Evolutionary conservation across 2,113 vertebrate species (phyloP).

Genomic region (Ardeotis arabs): DNA sequence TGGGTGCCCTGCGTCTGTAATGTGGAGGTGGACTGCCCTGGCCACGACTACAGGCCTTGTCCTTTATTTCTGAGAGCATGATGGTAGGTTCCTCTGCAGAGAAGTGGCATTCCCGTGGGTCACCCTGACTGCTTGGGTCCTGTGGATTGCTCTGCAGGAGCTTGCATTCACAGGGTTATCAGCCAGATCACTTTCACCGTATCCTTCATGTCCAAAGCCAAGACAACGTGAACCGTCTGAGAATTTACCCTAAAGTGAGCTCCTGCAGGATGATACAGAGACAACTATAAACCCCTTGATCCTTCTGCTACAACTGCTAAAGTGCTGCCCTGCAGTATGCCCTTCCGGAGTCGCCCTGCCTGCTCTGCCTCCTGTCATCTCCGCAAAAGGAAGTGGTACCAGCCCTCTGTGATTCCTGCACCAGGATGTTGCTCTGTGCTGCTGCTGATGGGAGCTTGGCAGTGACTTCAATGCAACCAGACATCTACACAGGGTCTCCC

Average conservation of each 20-base stretch:
- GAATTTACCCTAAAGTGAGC: background rate
- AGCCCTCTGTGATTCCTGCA: background rate
- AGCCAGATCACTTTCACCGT: rapidly evolving
- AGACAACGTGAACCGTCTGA: rapidly evolving
- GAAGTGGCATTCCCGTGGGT: background rate
- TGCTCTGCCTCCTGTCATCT: background rate
- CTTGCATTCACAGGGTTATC: background rate
- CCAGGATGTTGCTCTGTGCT: background rate
- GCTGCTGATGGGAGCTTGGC: background rate
- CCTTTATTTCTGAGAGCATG: background rate
- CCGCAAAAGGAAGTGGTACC: background rate
- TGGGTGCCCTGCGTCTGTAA: background rate
- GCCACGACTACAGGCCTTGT: background rate
- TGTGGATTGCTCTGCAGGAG: background rate
- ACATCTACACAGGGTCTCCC: background rate
- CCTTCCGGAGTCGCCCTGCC: background rate
- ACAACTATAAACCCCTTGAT: background rate
- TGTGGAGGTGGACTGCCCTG: background rate
- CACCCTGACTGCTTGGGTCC: background rate
- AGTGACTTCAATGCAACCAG: background rate
- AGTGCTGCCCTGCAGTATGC: background rate
- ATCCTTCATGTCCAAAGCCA: background rate
- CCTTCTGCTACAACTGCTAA: background rate
- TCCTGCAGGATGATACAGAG: background rate
- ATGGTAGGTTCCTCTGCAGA: background rate